These are phyloP conservation scores for Pseudochaenichthys georgianus DNA, from an alignment of 2,797 vertebrate genomes.

Conservation along the genomic window DNA sequence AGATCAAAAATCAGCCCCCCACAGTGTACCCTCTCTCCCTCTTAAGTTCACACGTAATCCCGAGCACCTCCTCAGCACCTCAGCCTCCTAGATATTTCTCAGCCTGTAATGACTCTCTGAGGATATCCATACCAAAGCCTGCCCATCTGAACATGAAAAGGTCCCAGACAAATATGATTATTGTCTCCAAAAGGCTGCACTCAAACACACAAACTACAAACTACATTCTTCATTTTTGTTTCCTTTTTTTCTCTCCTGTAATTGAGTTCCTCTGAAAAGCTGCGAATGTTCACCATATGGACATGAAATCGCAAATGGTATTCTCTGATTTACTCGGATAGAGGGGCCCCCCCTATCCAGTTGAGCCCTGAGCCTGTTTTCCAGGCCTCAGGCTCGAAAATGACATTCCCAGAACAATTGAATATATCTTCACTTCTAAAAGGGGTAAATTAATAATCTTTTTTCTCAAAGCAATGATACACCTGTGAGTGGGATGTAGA, in stretches of 20 bases:
- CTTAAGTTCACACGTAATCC: slow-evolving; percentile 18
- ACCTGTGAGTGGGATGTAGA: too few species aligned
- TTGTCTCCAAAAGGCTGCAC: slow-evolving; percentile 42
- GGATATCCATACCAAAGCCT: slow-evolving; percentile 54
- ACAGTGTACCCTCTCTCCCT: too few species aligned
- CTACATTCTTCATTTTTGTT: slow-evolving; percentile 28
- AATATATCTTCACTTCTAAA: too few species aligned
- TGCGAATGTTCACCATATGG: slow-evolving; percentile 63
- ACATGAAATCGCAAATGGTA: slow-evolving; percentile 45
- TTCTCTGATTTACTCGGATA: slow-evolving; percentile 19
- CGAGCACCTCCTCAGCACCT: slow-evolving; percentile 31
- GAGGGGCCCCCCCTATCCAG: slow-evolving; percentile 15
- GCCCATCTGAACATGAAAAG: slow-evolving; percentile 24
- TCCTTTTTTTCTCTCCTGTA: not conserved
- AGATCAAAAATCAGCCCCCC: slow-evolving; percentile 7
- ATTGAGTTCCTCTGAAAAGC: slow-evolving; percentile 34
- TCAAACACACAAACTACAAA: slow-evolving; percentile 15
- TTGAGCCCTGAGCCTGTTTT: too few species aligned
- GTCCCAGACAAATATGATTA: slow-evolving; percentile 51
- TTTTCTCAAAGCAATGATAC: too few species aligned
- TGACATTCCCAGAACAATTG: too few species aligned
- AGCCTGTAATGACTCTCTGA: slow-evolving; percentile 47
- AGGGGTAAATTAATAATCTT: too few species aligned
- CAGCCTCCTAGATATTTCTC: slow-evolving; percentile 36
- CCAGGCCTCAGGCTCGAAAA: too few species aligned